Base-by-base conservation (phyloP, 2,888 invertebrate species). In the Eugnorisma glareosa region DNA sequence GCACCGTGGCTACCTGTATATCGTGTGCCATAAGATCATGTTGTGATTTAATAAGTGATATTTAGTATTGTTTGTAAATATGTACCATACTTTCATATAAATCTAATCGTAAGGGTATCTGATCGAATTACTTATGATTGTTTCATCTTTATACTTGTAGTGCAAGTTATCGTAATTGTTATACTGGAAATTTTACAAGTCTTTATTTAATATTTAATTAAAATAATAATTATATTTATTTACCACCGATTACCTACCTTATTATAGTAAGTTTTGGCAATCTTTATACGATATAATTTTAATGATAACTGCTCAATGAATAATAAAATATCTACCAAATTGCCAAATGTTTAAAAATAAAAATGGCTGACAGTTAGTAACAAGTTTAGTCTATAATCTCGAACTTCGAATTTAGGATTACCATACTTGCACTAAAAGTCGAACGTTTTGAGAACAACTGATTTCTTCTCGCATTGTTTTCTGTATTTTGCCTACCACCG, bases 31-130 rank as follows among this genome's bases (percentile, higher is more conserved):
- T 96, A 96, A 94, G 94, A 95, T 94, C 94, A 96, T 95, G 96
- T 96, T 96, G 96, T 96, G 96, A 96, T 96, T 94, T 96, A 93
- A 94, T 95, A 95, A 95, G 96, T 96, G 96, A 96, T 96, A 96
- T 96, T 96, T 95, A 96, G 93, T 95, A 93, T 96, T 95, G 94
- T 96, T 93, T 96, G 96, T 96, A 96, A 96, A 96, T 96, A 96
- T 96, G 96, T 96, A 96, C 95, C 94, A 96, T 96, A 96, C 89
- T 93, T 92, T 94, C 94, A 94, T 93, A 89, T 93, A 93, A 94
- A 94, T 93, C 92, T 95, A 93, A 93, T 94, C 91, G 90, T 95
- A 94, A 93, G 94, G 90, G 85, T 91, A 87, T 91, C 93, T 93
- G 90, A 91, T 92, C 87, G 90, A 91, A 90, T 91, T 89, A 92